These are phyloP conservation scores for Eremophila alpestris DNA, from an alignment of 2,797 vertebrate species.

Conservation along the genomic window DNA sequence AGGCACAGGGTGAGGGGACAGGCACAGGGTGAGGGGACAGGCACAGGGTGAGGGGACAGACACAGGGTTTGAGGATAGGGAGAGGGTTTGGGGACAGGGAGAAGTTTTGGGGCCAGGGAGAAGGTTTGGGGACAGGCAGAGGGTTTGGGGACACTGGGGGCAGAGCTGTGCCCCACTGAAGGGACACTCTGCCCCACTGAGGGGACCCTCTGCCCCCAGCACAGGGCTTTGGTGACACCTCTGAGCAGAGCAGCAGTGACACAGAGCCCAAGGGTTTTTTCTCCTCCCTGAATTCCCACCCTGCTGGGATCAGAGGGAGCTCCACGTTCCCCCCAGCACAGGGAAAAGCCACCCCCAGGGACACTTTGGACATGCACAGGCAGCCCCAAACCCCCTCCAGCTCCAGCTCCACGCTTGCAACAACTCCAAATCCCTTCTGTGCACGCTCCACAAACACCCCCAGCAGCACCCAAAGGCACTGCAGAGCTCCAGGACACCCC, in stretches of 20 bases:
- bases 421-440: background rate
- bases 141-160: background rate
- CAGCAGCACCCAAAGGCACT: background rate
- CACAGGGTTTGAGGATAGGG: too few relatives aligned
- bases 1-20: too few relatives aligned
- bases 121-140: background rate
- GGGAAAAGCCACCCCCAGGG: rapidly evolving
- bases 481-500: background rate
- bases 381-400: background rate
- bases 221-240: background rate
- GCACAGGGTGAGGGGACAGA: too few relatives aligned
- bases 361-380: rapidly evolving
- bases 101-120: too few relatives aligned
- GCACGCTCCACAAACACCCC: background rate
- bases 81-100: too few relatives aligned
- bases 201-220: background rate
- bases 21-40: too few relatives aligned
- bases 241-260: background rate
- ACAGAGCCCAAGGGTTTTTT: background rate
- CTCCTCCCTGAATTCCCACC: background rate
- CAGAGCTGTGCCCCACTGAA: background rate
- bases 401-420: rapidly evolving
- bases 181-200: background rate
- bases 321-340: background rate
- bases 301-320: background rate